phyloP scores from a whole-genome alignment of 1,140 invertebrate species.

The Yoshiicerus persimilis region DNA sequence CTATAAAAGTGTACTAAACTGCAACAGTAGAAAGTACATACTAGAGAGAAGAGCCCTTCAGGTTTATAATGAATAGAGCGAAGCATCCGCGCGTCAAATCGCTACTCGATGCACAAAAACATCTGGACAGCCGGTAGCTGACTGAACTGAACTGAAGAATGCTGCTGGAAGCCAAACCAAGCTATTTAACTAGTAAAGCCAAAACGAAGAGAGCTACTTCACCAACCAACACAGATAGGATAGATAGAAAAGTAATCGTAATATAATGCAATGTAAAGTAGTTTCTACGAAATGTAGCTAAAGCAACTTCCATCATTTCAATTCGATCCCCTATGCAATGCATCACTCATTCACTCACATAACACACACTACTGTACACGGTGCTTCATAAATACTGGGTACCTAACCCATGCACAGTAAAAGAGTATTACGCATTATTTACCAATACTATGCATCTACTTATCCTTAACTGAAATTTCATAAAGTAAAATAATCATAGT shows the following conservation, averaged over 20 bases:
- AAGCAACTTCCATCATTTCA: background rate
- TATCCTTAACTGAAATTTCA: background rate
- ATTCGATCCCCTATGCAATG: background rate
- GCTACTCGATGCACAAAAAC: slow-evolving; percentile 17
- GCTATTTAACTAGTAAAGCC: background rate
- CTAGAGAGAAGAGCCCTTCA: slow-evolving; percentile 6
- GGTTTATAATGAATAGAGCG: slow-evolving; percentile 24
- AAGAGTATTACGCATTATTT: too few species aligned
- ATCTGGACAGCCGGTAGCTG: slow-evolving; percentile 30
- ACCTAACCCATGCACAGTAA: too few species aligned
- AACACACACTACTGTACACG: background rate
- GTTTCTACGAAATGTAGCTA: background rate
- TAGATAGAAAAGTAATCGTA: background rate
- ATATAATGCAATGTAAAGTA: background rate
- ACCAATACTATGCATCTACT: background rate
- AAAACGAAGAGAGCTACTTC: background rate
- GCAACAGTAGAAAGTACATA: background rate
- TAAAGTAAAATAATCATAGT: background rate
- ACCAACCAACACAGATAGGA: background rate
- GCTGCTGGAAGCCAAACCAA: background rate
- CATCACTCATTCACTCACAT: background rate
- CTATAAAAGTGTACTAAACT: background rate
- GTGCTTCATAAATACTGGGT: background rate
- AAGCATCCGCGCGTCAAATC: slow-evolving; percentile 47
- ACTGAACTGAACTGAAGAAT: background rate